phyloP scores from a whole-genome alignment of 1,140 invertebrate genomes.

The Temnothorax longispinosus region DNA sequence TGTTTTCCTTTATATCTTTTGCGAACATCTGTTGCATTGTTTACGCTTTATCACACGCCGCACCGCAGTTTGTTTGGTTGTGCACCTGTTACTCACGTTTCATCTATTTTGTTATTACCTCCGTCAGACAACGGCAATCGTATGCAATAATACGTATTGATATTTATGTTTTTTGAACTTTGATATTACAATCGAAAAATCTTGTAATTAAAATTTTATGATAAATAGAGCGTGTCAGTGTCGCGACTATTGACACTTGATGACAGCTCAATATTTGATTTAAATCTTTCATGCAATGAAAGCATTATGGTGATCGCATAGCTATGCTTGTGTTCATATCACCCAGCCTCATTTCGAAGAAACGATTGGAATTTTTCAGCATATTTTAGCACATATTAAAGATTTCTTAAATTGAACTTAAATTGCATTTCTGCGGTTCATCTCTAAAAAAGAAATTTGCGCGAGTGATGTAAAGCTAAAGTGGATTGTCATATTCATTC shows the following conservation, averaged over 20 bases:
- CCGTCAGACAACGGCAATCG: neutral
- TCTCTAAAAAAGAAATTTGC: neutral
- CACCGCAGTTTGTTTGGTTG: conserved; percentile 12
- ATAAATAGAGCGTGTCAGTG: neutral
- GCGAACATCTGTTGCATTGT: neutral
- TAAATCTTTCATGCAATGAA: neutral
- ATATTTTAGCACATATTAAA: no score
- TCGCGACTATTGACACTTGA: neutral
- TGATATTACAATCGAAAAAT: neutral
- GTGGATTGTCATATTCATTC: neutral
- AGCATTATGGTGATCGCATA: neutral
- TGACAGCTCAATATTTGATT: neutral
- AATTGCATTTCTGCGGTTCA: neutral
- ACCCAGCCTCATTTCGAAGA: neutral
- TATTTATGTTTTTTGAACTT: conserved; percentile 3
- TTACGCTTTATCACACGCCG: neutral
- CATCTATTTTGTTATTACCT: neutral
- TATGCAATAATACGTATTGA: neutral
- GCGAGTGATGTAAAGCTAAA: neutral
- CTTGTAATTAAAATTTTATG: neutral
- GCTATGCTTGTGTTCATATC: neutral
- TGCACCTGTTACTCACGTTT: conserved; percentile 19
- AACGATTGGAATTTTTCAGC: neutral
- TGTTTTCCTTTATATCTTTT: neutral
- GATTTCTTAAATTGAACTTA: neutral